A percentile compares a stretch with the other conserved stretches of the same genome.
Conservation (phyloP, 2,113 vertebrate species). For the Gavia stellata region DNA sequence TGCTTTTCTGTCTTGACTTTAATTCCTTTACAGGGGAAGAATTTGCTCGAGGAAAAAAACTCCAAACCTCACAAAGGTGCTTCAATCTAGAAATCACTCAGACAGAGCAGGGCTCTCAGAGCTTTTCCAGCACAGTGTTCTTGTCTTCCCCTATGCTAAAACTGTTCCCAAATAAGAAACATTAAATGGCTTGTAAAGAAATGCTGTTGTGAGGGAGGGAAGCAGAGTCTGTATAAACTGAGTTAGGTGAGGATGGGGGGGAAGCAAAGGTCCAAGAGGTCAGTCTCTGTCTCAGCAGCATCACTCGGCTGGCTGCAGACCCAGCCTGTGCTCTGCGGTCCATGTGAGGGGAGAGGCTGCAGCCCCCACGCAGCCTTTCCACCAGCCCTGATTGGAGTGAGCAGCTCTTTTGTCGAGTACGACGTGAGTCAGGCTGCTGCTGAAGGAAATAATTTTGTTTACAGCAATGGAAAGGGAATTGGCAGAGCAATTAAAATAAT, state of each 20-base stretch:
- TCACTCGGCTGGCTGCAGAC: not conserved
- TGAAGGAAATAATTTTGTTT: conserved; percentile 9
- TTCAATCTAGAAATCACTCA: not conserved
- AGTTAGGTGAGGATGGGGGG: not conserved
- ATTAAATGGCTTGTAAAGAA: not conserved
- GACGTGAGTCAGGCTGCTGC: conserved; percentile 9
- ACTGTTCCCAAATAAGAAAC: not conserved
- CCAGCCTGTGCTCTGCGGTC: not conserved
- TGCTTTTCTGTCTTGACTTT: not conserved
- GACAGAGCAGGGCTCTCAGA: not conserved
- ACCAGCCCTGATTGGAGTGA: not conserved
- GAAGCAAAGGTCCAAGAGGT: not conserved
- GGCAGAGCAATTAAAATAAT: conserved; percentile 56
- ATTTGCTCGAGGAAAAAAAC: not conserved
- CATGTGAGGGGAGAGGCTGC: not conserved
- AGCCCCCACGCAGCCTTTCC: not conserved
- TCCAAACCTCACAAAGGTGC: not conserved
- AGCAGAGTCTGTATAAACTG: not conserved
- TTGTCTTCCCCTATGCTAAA: not conserved
- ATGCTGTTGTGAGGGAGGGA: not conserved
- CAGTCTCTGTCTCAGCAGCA: not conserved
- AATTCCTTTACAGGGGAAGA: not conserved
- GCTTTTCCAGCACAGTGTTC: not conserved
- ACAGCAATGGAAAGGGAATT: conserved; percentile 32
- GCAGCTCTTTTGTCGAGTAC: not conserved